phyloP scores from a whole-genome alignment of 1,140 invertebrate species.

The Calycopis cecrops region DNA sequence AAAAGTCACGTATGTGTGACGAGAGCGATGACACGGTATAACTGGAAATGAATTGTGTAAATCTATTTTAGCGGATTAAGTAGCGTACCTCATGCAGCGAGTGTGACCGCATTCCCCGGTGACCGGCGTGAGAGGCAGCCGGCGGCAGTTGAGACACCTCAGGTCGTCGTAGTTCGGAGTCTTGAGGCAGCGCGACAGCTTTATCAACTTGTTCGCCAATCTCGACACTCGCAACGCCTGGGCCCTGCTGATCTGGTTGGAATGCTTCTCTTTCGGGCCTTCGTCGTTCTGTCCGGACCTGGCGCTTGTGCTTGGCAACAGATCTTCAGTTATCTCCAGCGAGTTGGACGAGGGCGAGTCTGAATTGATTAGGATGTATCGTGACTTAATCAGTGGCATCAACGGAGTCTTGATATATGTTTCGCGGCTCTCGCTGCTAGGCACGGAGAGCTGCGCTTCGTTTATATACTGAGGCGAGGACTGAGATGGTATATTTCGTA shows the following conservation, averaged over 20 bases:
- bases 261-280: neutral
- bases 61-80: no score
- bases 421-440: neutral
- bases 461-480: neutral
- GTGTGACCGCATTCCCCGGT: conserved; percentile 50
- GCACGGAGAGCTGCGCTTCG: neutral
- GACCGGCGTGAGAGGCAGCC: conserved; percentile 37
- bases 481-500: neutral
- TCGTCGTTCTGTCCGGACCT: neutral
- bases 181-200: conserved; percentile 34
- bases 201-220: conserved; percentile 41
- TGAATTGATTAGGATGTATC: neutral
- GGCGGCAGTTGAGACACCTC: conserved; percentile 36
- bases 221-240: conserved; percentile 23
- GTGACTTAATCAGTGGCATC: neutral
- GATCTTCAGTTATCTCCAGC: neutral
- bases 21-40: no score
- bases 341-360: neutral
- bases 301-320: neutral
- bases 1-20: no score
- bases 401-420: neutral
- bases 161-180: conserved; percentile 28
- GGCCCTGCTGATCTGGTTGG: neutral
- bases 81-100: conserved; percentile 39
- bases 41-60: no score